These are phyloP conservation scores for Caretta caretta DNA, from an alignment of 2,113 vertebrate genomes.

Conservation along the genomic window DNA sequence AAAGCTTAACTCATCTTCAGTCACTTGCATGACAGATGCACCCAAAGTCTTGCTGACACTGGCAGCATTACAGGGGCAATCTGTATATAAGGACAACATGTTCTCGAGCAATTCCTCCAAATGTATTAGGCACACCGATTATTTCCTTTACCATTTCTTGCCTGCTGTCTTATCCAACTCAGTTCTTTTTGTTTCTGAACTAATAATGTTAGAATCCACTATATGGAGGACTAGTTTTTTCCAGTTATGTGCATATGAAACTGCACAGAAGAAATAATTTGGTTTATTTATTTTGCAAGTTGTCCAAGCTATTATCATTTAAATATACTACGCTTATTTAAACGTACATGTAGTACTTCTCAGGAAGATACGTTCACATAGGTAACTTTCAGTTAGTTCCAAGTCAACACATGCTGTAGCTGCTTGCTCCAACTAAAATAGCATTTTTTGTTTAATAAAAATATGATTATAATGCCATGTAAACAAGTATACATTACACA, in stretches of 20 bases:
- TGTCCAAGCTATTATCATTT: neutral
- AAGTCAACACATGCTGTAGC: neutral
- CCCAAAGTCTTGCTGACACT: conserved; percentile 69
- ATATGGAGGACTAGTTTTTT: neutral
- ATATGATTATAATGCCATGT: neutral
- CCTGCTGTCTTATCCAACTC: conserved; percentile 6
- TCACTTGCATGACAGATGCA: conserved; percentile 47
- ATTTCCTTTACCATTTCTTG: conserved; percentile 48
- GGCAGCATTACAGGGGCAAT: conserved; percentile 59
- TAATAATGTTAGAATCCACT: neutral
- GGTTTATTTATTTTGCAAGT: neutral
- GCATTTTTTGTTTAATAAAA: neutral
- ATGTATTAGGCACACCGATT: neutral
- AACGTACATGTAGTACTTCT: neutral
- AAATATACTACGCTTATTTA: neutral
- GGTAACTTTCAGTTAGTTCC: neutral
- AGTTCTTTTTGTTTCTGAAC: conserved; percentile 9
- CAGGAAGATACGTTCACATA: neutral
- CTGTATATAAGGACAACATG: conserved; percentile 8
- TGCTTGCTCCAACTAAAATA: neutral
- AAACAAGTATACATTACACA: neutral
- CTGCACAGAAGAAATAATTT: neutral
- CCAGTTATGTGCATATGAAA: neutral
- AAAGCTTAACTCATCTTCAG: neutral
- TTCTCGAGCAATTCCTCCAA: conserved; percentile 49